Base-by-base conservation (phyloP, 2,113 vertebrate species). In the Plectropomus leopardus region DNA sequence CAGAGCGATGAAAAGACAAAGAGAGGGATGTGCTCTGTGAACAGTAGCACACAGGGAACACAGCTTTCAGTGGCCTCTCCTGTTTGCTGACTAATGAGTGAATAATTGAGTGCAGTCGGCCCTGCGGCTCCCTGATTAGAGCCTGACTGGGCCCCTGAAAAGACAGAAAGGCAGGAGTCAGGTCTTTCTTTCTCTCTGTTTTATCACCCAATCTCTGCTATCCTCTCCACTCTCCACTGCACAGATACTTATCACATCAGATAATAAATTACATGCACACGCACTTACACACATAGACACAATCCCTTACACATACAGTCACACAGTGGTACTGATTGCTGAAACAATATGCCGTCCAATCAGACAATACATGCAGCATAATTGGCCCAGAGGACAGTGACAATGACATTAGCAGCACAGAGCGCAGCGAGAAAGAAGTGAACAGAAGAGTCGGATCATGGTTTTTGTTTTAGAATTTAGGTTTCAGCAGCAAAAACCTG, bases 131-230 rank as follows among this genome's bases (percentile, higher is more conserved):
- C 80, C 79, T 89, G 82, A 92, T 93, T 92, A 90, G 84, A 90
- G 86, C 73, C 78, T 91, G 68, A 82, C 86, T 36, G 84, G 71
- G 85, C 70, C 88, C 84, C 83, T 88, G 90, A 93, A 93, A 89
- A 88, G 90, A 91, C 82, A 85, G 83, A 94, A 94, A 95, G 86
- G 83, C 82, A 93, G 76, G 86, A 94, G 92, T 94, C 92, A 92
- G 92, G 94, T 86, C 86, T 94, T 95, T 92, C 85, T 91, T 88
- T 93, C 86, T 88, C 10, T 80, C 65, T 59, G 65, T 79, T 79
- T 78, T 80, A 89, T 94, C 92, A 84, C 88, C 72, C 86, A 80
- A 93, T 94, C 91, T 92, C 71, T 86, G 86, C 90, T 89, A 71
- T 88, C 85, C 83, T 79, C 86, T 80, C 89, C 74, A 81, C 74